A percentile compares a stretch with the other conserved stretches of the same genome.
Evolutionary conservation across 2,797 vertebrate genomes (phyloP).

Genomic region (Choloepus didactylus): DNA sequence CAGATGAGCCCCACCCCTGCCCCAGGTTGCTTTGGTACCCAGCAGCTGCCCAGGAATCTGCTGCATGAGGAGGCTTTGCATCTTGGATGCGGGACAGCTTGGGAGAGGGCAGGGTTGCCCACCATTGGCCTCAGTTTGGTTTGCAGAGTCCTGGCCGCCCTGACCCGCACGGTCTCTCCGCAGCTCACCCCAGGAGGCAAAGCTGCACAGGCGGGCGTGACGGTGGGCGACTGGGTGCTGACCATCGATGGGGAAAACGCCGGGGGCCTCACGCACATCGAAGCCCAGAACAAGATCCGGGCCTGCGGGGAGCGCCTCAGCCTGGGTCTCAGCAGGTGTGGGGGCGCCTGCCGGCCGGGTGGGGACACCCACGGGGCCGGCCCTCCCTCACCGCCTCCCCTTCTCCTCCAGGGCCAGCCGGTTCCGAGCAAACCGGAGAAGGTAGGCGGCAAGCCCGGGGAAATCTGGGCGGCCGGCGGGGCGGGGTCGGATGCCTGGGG

Average conservation of each 20-base stretch:
- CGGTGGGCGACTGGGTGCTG: conserved; percentile 96
- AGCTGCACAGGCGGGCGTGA: conserved; percentile 94
- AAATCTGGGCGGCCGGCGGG: not conserved
- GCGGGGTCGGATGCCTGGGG: not conserved
- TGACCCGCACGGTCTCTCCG: not conserved
- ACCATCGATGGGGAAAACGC: conserved; percentile 94
- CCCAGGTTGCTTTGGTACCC: not conserved
- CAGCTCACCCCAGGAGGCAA: conserved; percentile 97
- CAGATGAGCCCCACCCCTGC: not conserved
- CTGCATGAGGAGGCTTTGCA: not conserved
- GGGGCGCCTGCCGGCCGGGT: not conserved
- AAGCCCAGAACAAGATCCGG: conserved; percentile 98
- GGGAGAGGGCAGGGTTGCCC: not conserved
- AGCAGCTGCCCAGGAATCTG: not conserved
- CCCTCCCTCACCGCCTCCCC: not conserved
- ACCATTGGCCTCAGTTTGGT: not conserved
- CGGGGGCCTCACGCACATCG: conserved; percentile 97
- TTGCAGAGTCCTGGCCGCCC: no score
- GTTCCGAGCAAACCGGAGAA: conserved; percentile 92
- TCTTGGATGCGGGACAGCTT: not conserved
- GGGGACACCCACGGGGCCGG: not conserved
- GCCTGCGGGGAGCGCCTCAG: conserved; percentile 93
- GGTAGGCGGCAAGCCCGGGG: conserved; percentile 88
- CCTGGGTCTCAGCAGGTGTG: conserved; percentile 95
- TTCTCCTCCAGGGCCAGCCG: conserved; percentile 92